Percentiles rank a stretch among this genome's conserved stretches.
phyloP scores from a whole-genome alignment of 2,797 vertebrate genomes.

The Polyboroides typus region DNA sequence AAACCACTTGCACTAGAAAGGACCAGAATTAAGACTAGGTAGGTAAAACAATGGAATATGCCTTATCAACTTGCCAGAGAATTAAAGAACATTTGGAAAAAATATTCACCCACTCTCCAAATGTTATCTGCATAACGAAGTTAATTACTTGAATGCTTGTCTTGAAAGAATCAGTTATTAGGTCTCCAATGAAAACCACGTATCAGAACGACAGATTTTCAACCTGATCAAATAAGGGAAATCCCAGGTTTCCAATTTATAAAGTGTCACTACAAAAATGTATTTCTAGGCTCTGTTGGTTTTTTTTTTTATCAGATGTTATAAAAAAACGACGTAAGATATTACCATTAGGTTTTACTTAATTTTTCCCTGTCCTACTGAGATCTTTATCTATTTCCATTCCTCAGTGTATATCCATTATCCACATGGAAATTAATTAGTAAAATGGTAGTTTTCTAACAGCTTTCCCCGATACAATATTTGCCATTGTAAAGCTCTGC shows the following conservation, averaged over 20 bases:
- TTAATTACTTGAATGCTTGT: background rate
- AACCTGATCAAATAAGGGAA: background rate
- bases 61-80: background rate
- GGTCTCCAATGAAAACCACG: background rate
- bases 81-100: background rate
- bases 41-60: background rate
- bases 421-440: background rate
- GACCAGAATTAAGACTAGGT: background rate
- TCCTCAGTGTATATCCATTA: background rate
- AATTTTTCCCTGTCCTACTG: background rate
- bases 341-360: background rate
- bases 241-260: background rate
- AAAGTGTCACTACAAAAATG: background rate
- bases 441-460: background rate
- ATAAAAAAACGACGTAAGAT: background rate
- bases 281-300: background rate
- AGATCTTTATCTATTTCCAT: background rate
- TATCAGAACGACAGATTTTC: background rate
- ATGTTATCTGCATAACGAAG: background rate
- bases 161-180: background rate
- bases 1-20: background rate
- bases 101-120: background rate
- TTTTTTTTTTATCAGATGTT: background rate
- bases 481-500: background rate
- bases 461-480: background rate